Conservation (phyloP, 2,113 vertebrate species). For the Anseranas semipalmata region DNA sequence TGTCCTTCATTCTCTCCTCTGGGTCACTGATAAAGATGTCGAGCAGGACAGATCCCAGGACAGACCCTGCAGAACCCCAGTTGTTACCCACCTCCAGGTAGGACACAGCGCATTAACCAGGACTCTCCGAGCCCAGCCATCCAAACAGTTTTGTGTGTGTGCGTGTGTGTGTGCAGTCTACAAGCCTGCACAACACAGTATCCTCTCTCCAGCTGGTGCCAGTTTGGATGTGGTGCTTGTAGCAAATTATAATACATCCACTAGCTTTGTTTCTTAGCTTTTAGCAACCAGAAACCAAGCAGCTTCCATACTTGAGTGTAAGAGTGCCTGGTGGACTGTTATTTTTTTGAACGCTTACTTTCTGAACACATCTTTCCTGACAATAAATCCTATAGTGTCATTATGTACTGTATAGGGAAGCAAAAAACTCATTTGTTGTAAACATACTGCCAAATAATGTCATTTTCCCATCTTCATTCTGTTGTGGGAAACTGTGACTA, state of each 20-base stretch:
- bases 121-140: background rate
- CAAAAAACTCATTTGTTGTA: background rate
- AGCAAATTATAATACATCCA: background rate
- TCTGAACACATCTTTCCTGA: background rate
- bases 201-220: background rate
- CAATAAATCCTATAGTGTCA: background rate
- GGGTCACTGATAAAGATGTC: background rate
- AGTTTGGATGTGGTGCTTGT: background rate
- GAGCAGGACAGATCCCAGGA: background rate
- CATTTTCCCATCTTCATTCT: conserved; percentile 29
- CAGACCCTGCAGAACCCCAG: rapidly evolving
- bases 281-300: background rate
- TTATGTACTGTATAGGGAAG: background rate
- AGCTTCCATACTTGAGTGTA: background rate
- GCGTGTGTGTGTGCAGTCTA: background rate
- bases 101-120: background rate
- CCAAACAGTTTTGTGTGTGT: rapidly evolving
- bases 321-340: background rate
- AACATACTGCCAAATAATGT: conserved; percentile 32
- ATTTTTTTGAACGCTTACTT: background rate
- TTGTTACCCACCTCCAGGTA: background rate
- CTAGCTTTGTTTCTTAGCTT: background rate
- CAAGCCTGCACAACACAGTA: background rate
- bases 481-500: background rate
- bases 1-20: background rate